Evolutionary conservation across 2,113 vertebrate species (phyloP), one percentile per base, ranked within the genome.

Genomic region (Centrocercus urophasianus): DNA sequence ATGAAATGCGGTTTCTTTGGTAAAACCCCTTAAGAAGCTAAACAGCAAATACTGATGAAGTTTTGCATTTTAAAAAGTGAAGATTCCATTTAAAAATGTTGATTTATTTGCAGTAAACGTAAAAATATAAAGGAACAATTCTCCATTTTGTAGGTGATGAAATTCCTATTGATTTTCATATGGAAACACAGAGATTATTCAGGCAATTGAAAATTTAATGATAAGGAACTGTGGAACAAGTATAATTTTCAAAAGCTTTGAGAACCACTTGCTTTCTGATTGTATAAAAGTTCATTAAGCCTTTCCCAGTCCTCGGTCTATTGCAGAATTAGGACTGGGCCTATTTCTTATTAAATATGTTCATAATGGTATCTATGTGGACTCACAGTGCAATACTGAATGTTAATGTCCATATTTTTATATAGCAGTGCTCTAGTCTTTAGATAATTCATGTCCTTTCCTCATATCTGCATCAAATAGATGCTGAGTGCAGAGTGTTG

Each of bases 381-480:
- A 90, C 50, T 47, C 13, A 56, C 54, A 67, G 30, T 81, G 24
- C 54, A 66, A 60, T 93, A 89, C 67, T 78, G 56, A 83, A 57
- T 45, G 38, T 47, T 82, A 60, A 82, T 28, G 38, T 65, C 70
- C 19, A 0, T 89, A 52, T 70, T 66, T 82, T 88, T n/a, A 34
- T 50, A 22, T 63, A 89, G 50, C 34, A 24, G 45, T 84, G 59
- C 57, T 30, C 64, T 83, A 3, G 74, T 91, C 32, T 93, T 74
- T 88, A 69, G 92, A 43, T 38, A 70, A 89, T 90, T 95, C 17
- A 48, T 84, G 94, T 92, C 83, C 47, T 73, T 2, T 28, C 19
- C n/a, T 54, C 38, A 50, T 83, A 94, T 91, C 82, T 81, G 73
- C 66, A 94, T 81, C 52, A 88, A 91, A 45, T 45, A 89, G 84